These are phyloP conservation scores for Cosmia pyralina DNA, from an alignment of 2,888 invertebrate species.

Conservation along the genomic window DNA sequence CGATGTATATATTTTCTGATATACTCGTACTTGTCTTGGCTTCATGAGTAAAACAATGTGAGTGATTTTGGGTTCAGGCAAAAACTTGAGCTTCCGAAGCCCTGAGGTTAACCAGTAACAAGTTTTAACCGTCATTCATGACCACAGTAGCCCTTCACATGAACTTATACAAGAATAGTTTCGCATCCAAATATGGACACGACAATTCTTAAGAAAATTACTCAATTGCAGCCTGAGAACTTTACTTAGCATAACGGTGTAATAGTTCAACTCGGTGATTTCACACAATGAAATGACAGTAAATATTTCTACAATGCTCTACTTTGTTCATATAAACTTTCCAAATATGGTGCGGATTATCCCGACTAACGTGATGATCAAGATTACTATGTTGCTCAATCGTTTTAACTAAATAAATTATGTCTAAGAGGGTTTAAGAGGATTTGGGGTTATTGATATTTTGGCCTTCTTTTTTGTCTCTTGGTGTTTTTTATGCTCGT, in stretches of 20 bases:
- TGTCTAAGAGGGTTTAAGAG: background rate
- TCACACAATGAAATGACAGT: constrained; percentile 55
- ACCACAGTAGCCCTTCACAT: constrained; percentile 24
- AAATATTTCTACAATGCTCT: constrained; percentile 40
- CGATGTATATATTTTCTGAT: background rate
- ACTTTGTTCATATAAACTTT: constrained; percentile 41
- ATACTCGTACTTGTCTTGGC: background rate
- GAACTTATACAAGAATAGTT: constrained; percentile 33
- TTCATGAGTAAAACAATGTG: background rate
- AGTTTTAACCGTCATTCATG: constrained; percentile 14
- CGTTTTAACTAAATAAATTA: background rate
- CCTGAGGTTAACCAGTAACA: constrained; percentile 14
- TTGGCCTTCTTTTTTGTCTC: background rate
- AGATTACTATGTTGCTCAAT: constrained; percentile 17
- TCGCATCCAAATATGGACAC: constrained; percentile 28
- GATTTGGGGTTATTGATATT: constrained; percentile 15
- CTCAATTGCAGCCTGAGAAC: constrained; percentile 49
- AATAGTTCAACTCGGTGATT: constrained; percentile 51
- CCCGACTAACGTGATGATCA: constrained; percentile 16
- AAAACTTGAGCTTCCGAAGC: constrained; percentile 6
- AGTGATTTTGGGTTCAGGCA: background rate
- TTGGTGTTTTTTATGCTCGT: background rate
- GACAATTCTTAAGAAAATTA: constrained; percentile 46
- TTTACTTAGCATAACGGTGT: constrained; percentile 50
- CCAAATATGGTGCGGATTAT: constrained; percentile 50